Conservation (phyloP, 1,140 invertebrate species). For the Subanguina moxae region DNA sequence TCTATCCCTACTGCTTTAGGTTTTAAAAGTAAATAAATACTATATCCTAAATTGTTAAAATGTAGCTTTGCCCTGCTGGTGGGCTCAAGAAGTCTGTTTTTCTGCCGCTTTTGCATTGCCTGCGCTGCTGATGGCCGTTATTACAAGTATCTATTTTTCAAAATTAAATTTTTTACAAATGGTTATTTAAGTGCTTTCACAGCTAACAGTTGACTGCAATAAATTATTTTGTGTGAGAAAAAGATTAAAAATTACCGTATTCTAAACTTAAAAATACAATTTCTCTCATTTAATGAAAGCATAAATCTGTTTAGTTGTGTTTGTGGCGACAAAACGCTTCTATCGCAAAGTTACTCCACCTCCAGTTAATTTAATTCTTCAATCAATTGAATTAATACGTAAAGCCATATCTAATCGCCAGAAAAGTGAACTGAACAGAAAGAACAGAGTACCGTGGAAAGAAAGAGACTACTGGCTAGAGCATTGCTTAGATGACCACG, state of each 20-base stretch:
- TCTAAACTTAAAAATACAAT: too few species aligned
- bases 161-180: too few species aligned
- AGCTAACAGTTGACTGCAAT: too few species aligned
- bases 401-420: background rate
- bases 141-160: background rate
- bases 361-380: background rate
- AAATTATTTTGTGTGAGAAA: too few species aligned
- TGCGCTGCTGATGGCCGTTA: background rate
- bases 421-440: background rate
- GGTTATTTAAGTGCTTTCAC: too few species aligned
- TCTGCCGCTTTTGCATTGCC: background rate
- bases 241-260: too few species aligned
- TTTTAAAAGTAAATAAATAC: background rate
- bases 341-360: background rate
- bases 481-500: background rate
- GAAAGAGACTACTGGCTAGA: background rate
- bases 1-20: background rate
- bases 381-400: background rate
- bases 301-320: background rate
- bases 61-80: background rate
- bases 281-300: too few species aligned
- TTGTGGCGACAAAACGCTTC: background rate
- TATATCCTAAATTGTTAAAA: background rate
- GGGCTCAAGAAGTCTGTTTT: background rate
- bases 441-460: background rate